phyloP scores from a whole-genome alignment of 2,888 invertebrate species.

The Lasius fuliginosus region DNA sequence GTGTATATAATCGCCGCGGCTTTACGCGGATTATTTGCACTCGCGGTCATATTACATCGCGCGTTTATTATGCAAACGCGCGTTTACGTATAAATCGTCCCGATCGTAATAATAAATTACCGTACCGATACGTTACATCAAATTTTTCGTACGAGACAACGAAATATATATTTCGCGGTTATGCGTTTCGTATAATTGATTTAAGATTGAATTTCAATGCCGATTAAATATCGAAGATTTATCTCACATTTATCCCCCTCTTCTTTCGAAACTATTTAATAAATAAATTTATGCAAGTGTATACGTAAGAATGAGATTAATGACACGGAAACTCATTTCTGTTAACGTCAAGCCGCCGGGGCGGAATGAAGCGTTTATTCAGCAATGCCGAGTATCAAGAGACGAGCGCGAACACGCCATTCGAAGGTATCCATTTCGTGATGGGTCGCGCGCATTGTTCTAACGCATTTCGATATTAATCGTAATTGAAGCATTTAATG shows the following conservation, averaged over 20 bases:
- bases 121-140: not conserved
- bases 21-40: constrained; percentile 73
- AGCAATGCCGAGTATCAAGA: not conserved
- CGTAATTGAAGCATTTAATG: constrained; percentile 84
- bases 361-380: constrained; percentile 9
- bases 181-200: not conserved
- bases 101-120: constrained; percentile 28
- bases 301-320: constrained; percentile 25
- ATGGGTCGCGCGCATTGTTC: constrained; percentile 65
- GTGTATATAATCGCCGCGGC: constrained; percentile 58
- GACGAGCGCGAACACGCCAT: constrained; percentile 2
- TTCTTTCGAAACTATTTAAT: not conserved
- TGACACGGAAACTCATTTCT: constrained; percentile 26
- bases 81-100: not conserved
- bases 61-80: constrained; percentile 61
- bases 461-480: constrained; percentile 76
- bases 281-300: not conserved
- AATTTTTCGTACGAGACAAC: not conserved
- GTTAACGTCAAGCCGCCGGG: constrained; percentile 4
- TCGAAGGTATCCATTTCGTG: constrained; percentile 36
- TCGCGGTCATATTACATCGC: constrained; percentile 57
- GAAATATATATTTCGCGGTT: not conserved
- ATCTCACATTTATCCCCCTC: not conserved
- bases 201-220: not conserved
- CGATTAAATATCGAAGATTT: not conserved